These are phyloP conservation scores for Lucilia cuprina DNA, from an alignment of 1,140 invertebrate genomes.

Conservation along the genomic window DNA sequence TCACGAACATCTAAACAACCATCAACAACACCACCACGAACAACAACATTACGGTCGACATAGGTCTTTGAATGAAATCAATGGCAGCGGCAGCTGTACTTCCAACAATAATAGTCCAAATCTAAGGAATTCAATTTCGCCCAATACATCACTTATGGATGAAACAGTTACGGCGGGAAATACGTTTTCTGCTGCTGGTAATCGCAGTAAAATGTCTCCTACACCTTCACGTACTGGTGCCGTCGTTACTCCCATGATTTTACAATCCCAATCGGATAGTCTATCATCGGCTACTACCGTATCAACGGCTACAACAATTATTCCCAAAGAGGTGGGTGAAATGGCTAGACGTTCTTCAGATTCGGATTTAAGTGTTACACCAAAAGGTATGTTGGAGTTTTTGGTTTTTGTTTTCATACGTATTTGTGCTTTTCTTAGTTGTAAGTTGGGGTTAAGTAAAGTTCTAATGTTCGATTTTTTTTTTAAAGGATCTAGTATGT, in stretches of 20 bases:
- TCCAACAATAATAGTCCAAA: conserved; percentile 21
- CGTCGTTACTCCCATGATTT: conserved; percentile 42
- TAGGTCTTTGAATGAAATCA: conserved; percentile 21
- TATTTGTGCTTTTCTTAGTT: too few species aligned
- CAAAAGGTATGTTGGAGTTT: conserved; percentile 77
- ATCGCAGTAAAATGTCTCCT: conserved; percentile 45
- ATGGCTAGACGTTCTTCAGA: conserved; percentile 86
- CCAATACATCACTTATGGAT: background rate
- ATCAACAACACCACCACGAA: background rate
- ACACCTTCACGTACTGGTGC: conserved; percentile 58
- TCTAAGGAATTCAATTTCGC: background rate
- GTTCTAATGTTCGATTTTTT: too few species aligned
- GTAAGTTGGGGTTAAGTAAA: too few species aligned
- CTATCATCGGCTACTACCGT: conserved; percentile 48
- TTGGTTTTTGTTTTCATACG: background rate
- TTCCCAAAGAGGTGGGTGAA: conserved; percentile 51
- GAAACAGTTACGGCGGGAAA: background rate
- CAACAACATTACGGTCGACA: background rate
- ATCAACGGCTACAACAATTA: conserved; percentile 54
- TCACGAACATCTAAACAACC: too few species aligned
- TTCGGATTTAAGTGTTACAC: conserved; percentile 90
- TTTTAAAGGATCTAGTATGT: too few species aligned
- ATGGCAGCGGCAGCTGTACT: background rate
- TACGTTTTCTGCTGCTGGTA: background rate
- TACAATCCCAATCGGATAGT: conserved; percentile 45